Percentiles rank a stretch among this genome's conserved stretches.
These are phyloP conservation scores for Mimachlamys varia DNA, from an alignment of 2,888 invertebrate species.

Conservation along the genomic window DNA sequence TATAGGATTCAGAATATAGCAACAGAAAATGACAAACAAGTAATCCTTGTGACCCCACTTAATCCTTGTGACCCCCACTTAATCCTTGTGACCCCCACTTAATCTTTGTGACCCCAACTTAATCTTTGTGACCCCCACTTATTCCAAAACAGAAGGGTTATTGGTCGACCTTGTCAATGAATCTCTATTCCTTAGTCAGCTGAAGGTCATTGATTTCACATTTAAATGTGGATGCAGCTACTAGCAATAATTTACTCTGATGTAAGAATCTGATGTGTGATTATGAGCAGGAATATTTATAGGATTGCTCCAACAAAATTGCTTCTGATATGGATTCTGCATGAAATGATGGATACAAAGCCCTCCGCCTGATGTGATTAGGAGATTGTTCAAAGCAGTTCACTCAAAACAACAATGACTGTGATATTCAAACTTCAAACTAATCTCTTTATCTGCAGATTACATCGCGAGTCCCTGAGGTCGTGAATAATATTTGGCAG, in stretches of 20 bases:
- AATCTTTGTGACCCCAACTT: too few species aligned
- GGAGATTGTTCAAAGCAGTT: neutral
- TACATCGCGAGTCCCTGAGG: too few species aligned
- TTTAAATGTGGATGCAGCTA: neutral
- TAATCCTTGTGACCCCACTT: too few species aligned
- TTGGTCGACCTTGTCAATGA: neutral
- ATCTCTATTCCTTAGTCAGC: neutral
- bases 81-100: too few species aligned
- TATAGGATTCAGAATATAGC: too few species aligned
- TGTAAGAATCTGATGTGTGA: neutral
- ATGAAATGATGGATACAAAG: neutral
- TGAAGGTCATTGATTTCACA: neutral
- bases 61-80: too few species aligned
- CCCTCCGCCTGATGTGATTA: neutral
- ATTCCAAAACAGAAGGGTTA: too few species aligned
- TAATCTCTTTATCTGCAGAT: neutral
- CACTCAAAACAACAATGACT: neutral
- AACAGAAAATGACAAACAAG: too few species aligned
- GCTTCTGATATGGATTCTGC: neutral
- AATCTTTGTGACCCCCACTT: too few species aligned
- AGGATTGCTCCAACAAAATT: neutral
- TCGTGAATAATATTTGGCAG: too few species aligned
- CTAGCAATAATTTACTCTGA: neutral
- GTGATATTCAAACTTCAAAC: neutral
- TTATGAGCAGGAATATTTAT: neutral